Base-by-base conservation (phyloP, 2,888 invertebrate genomes). In the Pristionchus fissidentatus region DNA sequence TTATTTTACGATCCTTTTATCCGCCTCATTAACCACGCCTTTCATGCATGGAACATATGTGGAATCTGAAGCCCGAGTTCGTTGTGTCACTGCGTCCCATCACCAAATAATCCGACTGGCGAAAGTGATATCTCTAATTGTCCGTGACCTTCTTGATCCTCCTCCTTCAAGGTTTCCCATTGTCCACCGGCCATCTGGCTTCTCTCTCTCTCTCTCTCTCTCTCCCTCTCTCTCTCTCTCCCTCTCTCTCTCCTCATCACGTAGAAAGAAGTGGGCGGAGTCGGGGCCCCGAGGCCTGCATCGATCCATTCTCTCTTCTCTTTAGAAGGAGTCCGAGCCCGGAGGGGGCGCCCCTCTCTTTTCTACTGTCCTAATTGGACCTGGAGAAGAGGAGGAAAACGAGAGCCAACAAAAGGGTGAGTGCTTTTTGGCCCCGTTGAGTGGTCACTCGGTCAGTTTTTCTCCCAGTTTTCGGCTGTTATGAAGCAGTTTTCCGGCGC, bases 351-450 rank as follows among this genome's bases (percentile, higher is more conserved):
- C 38, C 66, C 38, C 38, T 35, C 57, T 57, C 26, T 57, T 57
- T 10, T 10, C 57, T 26, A 8, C 57, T n/a, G 57, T n/a, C 55
- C 22, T 55, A 55, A 55, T 55, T 55, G 55, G 55, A 55, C 62
- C 62, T 32, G 66, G 38, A 66, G 22, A 38, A 41, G 22, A n/a
- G 57, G 66, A 66, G 66, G 1, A 13, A n/a, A 38, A 41, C 38
- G 41, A n/a, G n/a, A 41, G 8, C 26, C 8, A 22, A 1, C 22
- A 38, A 38, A 38, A 38, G 66, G 66, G 66, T 66, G 41, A 66
- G 66, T 66, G 66, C 38, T 66, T 66, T 66, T 66, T n/a, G n/a
- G n/a, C 26, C 57, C n/a, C n/a, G n/a, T n/a, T n/a, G n/a, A n/a
- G n/a, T n/a, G n/a, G n/a, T 26, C 22, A n/a, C n/a, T n/a, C 8